These are phyloP conservation scores for Pogonus chalceus DNA, from an alignment of 1,140 invertebrate genomes.

Conservation along the genomic window DNA sequence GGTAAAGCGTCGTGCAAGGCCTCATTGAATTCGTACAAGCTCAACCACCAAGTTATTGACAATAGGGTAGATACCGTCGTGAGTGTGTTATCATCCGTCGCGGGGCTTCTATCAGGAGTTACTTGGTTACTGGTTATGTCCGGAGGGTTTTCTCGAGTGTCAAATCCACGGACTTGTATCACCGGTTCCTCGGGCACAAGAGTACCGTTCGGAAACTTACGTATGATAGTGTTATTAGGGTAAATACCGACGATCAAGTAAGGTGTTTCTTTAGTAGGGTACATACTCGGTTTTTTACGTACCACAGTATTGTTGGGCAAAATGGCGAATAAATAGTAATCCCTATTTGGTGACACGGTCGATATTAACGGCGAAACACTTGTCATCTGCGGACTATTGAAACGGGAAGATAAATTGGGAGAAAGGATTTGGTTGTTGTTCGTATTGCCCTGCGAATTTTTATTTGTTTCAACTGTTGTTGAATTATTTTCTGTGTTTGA, in stretches of 20 bases:
- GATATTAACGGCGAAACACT: constrained; percentile 15
- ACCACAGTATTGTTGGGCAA: constrained; percentile 64
- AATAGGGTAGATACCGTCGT: constrained; percentile 29
- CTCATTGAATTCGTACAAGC: no score
- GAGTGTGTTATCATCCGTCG: constrained; percentile 22
- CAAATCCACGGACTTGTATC: constrained; percentile 36
- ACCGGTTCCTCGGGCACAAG: constrained; percentile 49
- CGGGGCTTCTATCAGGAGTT: constrained; percentile 16
- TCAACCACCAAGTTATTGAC: constrained; percentile 27
- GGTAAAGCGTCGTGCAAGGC: no score
- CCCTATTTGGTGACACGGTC: constrained; percentile 34
- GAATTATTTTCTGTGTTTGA: constrained; percentile 23
- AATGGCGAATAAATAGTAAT: constrained; percentile 60
- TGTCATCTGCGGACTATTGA: constrained; percentile 27
- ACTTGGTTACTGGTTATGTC: constrained; percentile 37
- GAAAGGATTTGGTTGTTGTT: constrained; percentile 29
- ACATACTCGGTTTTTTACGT: constrained; percentile 55
- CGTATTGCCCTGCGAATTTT: constrained; percentile 35
- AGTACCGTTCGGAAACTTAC: constrained; percentile 63
- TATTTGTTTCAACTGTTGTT: constrained; percentile 29
- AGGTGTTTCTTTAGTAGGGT: constrained; percentile 54
- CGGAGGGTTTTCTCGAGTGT: constrained; percentile 32
- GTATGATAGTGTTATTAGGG: constrained; percentile 60
- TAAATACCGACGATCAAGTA: constrained; percentile 60
- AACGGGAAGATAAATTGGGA: background rate